These are phyloP conservation scores for Dicyrtomina minuta DNA, from an alignment of 2,888 invertebrate species.

Conservation along the genomic window DNA sequence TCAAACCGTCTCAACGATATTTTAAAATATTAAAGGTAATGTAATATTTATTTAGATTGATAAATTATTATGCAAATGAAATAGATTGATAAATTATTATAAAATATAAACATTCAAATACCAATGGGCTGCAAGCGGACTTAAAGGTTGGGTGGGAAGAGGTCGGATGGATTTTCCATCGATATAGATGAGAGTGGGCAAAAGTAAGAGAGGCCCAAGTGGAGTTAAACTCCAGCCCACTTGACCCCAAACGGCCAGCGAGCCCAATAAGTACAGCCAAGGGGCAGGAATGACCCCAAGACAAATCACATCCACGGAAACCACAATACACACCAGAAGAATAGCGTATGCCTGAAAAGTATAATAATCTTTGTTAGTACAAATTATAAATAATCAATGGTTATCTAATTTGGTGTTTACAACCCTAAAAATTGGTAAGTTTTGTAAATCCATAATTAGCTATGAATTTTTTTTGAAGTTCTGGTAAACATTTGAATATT, in stretches of 20 bases:
- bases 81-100: not conserved
- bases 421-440: too few species aligned
- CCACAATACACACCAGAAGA: conserved; percentile 52
- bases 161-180: conserved; percentile 53
- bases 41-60: not conserved
- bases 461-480: not conserved
- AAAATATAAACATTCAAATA: conserved; percentile 25
- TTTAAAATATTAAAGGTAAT: conserved; percentile 2
- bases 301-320: conserved; percentile 54
- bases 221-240: conserved; percentile 52
- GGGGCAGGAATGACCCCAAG: conserved; percentile 53
- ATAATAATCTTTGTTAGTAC: too few species aligned
- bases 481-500: not conserved
- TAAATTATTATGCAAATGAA: not conserved
- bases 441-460: too few species aligned
- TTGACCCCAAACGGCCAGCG: conserved; percentile 52
- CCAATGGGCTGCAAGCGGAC: conserved; percentile 54
- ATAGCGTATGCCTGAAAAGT: conserved; percentile 52
- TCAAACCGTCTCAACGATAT: not conserved
- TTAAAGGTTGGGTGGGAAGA: conserved; percentile 51
- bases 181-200: conserved; percentile 52
- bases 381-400: too few species aligned
- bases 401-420: too few species aligned
- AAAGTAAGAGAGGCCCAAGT: conserved; percentile 51
- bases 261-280: conserved; percentile 52